phyloP scores from a whole-genome alignment of 2,888 invertebrate species.

The Drosophila emarginata region DNA sequence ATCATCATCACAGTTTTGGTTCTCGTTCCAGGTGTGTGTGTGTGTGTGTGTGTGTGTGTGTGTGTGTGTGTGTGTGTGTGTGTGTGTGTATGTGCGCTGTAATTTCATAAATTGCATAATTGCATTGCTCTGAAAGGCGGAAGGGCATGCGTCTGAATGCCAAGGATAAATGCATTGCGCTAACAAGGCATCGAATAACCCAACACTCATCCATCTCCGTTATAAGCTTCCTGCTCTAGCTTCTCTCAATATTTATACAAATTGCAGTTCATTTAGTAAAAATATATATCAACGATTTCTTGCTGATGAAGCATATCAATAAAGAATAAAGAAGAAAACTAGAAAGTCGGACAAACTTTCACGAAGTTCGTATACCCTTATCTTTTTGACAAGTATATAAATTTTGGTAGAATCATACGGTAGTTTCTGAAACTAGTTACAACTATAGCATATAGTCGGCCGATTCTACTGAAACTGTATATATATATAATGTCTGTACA shows the following conservation, averaged over 20 bases:
- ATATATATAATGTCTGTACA: too few species aligned
- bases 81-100: neutral
- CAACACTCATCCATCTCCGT: neutral
- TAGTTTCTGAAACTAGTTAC: too few species aligned
- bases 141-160: neutral
- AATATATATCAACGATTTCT: neutral
- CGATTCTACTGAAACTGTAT: too few species aligned
- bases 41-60: neutral
- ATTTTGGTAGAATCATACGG: too few species aligned
- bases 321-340: too few species aligned
- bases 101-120: conserved; percentile 7
- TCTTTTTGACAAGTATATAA: too few species aligned
- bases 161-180: neutral
- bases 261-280: neutral
- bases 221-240: neutral
- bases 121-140: neutral
- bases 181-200: conserved; percentile 6
- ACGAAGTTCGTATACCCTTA: too few species aligned
- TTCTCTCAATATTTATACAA: conserved; percentile 1
- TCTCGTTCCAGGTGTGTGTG: neutral
- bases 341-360: too few species aligned
- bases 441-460: too few species aligned
- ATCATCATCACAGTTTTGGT: conserved; percentile 5
- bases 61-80: neutral
- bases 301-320: neutral